Base-by-base conservation (phyloP, 2,888 invertebrate genomes). In the Proisotoma minuta region DNA sequence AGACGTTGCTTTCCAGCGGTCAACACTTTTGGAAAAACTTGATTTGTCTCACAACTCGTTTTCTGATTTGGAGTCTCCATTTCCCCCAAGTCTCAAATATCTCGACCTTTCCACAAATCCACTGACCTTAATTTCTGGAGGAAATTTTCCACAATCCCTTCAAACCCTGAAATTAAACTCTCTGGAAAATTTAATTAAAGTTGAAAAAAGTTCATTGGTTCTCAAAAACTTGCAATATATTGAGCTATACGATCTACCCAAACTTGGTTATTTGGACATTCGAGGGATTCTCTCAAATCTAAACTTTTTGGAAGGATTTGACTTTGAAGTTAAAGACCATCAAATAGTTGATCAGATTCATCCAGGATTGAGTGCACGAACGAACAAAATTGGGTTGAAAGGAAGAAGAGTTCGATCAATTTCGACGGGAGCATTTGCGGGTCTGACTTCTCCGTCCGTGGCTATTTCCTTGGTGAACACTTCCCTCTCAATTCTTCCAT, bases 311-410 rank as follows among this genome's bases (percentile, higher is more conserved):
- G 87, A 91, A 77, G 82, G 80, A 69, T 79, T 93, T 12, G 89
- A 91, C 67, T 84, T 93, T 57, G 94, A 94, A 80, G 85, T 92
- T 0, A 93, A 92, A 77, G 92, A 93, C 72, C 82, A 88, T 0
- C 66, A 69, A 64, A 73, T 73, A 48, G 86, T 87, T 51, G 91
- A 91, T 75, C 90, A 92, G 75, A 79, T 92, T 43, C 87, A 88
- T 73, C 84, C 89, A 0, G 71, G 71, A 18, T 58, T 73, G 5
- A 72, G 70, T 49, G 59, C 72, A 3, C 49, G 73, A 34, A 64
- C 69, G 4, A 68, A 70, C 29, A 58, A 60, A 20, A 72, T 73
- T 59, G 73, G 73, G 4, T 34, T 73, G 12, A 34, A 71, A 22
- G 73, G 73, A 3, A 52, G 65, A 23, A 22, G 71, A 27, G 69